Evolutionary conservation across 2,113 vertebrate species (phyloP).

Genomic region (Sphyrna mokarran): DNA sequence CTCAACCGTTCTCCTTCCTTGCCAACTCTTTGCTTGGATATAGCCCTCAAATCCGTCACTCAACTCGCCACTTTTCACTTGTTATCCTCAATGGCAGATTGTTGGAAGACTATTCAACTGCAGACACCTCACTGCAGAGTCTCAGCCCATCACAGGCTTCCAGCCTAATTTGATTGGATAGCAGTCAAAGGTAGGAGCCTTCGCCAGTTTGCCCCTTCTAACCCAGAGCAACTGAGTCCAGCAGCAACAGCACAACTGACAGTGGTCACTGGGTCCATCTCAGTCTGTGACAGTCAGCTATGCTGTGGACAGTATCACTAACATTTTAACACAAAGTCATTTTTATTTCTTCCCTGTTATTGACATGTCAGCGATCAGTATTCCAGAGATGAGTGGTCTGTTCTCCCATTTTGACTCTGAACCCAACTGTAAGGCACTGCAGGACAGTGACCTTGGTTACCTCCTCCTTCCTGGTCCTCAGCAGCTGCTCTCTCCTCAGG

Average conservation of each 20-base stretch:
- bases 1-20: neutral
- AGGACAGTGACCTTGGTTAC: neutral
- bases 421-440: neutral
- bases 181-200: neutral
- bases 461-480: neutral
- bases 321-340: neutral
- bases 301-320: too few species aligned
- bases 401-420: neutral
- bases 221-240: neutral
- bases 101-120: neutral
- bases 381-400: neutral
- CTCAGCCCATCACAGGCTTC: neutral
- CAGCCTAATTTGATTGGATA: neutral
- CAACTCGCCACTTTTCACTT: neutral
- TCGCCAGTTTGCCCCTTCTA: too few species aligned
- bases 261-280: neutral
- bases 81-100: neutral
- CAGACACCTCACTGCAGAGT: neutral
- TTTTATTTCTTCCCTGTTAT: neutral
- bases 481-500: neutral
- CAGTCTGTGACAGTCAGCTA: too few species aligned
- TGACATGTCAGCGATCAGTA: neutral
- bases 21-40: neutral
- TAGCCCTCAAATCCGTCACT: neutral
- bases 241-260: neutral